These are phyloP conservation scores for Drosophila limbata DNA, from an alignment of 2,888 invertebrate genomes.

Conservation along the genomic window DNA sequence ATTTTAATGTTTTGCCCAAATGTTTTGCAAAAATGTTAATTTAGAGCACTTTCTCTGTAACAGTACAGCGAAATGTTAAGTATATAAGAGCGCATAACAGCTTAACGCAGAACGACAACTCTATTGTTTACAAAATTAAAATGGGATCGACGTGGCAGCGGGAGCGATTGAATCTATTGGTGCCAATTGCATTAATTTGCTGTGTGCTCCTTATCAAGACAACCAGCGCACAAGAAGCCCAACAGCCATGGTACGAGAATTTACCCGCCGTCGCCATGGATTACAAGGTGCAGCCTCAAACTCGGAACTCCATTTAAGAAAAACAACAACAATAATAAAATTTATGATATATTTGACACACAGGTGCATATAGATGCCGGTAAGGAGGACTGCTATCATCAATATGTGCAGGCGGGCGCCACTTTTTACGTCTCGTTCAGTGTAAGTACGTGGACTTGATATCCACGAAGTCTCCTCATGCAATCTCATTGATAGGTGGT, in stretches of 20 bases:
- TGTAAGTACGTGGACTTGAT: constrained; percentile 86
- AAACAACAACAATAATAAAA: constrained; percentile 9
- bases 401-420: constrained; percentile 96
- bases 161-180: constrained; percentile 54
- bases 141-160: constrained; percentile 84
- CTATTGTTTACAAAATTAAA: constrained; percentile 55
- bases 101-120: constrained; percentile 7
- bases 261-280: constrained; percentile 97
- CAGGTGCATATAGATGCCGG: constrained; percentile 95
- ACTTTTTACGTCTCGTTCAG: constrained; percentile 97
- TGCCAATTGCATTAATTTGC: constrained; percentile 52
- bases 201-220: constrained; percentile 48
- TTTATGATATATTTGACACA: constrained; percentile 6
- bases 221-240: constrained; percentile 84
- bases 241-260: constrained; percentile 93
- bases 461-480: constrained; percentile 3
- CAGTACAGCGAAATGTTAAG: constrained; percentile 11
- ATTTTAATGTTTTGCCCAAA: not conserved
- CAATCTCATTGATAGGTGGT: constrained; percentile 89
- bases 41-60: constrained; percentile 11
- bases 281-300: constrained; percentile 88
- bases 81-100: constrained; percentile 3
- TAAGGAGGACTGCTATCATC: constrained; percentile 97
- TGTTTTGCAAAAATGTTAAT: too few relatives aligned
- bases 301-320: constrained; percentile 3